Conservation (phyloP, 2,888 invertebrate species). For the Gnatocerus cornutus region DNA sequence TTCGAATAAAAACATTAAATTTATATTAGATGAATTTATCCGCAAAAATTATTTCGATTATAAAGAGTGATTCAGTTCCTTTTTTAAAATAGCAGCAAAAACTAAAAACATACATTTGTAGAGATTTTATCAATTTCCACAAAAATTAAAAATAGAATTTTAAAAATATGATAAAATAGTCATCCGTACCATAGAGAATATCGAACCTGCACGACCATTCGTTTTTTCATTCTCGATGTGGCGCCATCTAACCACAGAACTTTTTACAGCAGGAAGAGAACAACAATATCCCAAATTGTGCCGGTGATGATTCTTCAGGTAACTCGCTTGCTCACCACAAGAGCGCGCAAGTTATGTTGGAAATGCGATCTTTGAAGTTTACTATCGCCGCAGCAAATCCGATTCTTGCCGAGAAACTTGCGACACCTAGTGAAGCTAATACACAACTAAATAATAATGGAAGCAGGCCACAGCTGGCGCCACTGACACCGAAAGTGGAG, state of each 20-base stretch:
- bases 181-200: no score
- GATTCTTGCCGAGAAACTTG: constrained; percentile 85
- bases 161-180: no score
- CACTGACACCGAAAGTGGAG: constrained; percentile 69
- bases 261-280: constrained; percentile 72
- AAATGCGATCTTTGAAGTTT: constrained; percentile 73
- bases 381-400: constrained; percentile 92
- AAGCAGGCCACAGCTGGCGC: constrained; percentile 66
- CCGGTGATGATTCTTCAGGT: constrained; percentile 57
- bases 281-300: constrained; percentile 68
- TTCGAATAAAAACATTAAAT: no score
- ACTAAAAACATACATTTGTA: no score
- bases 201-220: no score
- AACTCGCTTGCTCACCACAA: constrained; percentile 62
- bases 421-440: constrained; percentile 72
- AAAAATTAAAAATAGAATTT: no score
- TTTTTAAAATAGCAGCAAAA: no score
- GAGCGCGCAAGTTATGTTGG: constrained; percentile 65
- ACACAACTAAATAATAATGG: constrained; percentile 52
- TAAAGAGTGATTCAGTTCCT: no score
- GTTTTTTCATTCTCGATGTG: background rate
- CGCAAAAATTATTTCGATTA: no score
- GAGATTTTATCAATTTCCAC: no score
- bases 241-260: background rate
- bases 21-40: no score